phyloP scores from a whole-genome alignment of 2,113 vertebrate genomes.

The Seriola dumerili region DNA sequence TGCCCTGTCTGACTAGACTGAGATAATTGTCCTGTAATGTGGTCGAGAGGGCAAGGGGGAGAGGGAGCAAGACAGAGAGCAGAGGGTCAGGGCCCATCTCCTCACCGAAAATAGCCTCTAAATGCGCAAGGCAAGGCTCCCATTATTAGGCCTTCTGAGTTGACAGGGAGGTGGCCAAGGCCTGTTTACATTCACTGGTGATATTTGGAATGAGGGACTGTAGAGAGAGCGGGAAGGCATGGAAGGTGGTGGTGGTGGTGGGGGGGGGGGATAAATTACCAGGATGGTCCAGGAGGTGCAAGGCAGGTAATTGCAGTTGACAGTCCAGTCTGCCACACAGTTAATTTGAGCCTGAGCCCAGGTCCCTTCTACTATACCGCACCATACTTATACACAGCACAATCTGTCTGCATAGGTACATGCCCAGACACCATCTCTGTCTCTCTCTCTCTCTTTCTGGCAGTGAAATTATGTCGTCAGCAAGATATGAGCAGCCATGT shows the following conservation, averaged over 20 bases:
- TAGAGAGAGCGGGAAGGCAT: constrained; percentile 48
- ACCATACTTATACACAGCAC: constrained; percentile 87
- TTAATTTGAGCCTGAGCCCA: constrained; percentile 96
- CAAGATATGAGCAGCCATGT: constrained; percentile 76
- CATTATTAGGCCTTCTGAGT: constrained; percentile 76
- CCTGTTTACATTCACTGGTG: constrained; percentile 75
- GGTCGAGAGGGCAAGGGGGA: constrained; percentile 63
- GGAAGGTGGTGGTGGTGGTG: constrained; percentile 26
- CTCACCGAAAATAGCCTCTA: constrained; percentile 75
- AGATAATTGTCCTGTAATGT: constrained; percentile 80
- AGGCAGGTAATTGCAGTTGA: constrained; percentile 90
- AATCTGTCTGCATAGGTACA: constrained; percentile 91
- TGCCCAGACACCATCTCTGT: constrained; percentile 86
- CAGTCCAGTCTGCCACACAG: constrained; percentile 92
- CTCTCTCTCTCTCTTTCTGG: constrained; percentile 85
- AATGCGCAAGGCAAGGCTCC: constrained; percentile 75
- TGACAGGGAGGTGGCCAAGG: constrained; percentile 73
- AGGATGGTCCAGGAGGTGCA: constrained; percentile 88
- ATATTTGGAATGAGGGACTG: constrained; percentile 72
- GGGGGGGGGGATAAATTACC: constrained; percentile 78
- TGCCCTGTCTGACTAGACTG: constrained; percentile 61
- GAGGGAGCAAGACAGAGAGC: constrained; percentile 41
- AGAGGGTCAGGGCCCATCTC: constrained; percentile 68
- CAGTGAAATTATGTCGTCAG: constrained; percentile 77
- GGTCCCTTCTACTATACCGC: constrained; percentile 82